phyloP scores from a whole-genome alignment of 2,113 vertebrate genomes.

The Andinoacara biseriatus region DNA sequence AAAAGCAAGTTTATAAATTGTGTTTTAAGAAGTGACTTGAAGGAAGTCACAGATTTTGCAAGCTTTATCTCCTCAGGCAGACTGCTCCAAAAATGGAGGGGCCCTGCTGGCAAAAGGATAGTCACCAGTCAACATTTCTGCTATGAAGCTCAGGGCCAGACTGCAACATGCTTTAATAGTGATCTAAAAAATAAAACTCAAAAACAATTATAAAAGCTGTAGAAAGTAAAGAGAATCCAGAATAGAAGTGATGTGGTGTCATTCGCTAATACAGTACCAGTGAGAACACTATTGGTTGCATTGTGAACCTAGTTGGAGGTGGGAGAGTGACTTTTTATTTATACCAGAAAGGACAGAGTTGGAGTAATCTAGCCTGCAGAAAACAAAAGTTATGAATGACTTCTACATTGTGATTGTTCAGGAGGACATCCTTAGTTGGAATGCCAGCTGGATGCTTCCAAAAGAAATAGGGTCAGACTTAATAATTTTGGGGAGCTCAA shows the following conservation, averaged over 20 bases:
- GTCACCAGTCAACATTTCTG: neutral
- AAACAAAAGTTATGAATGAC: too few relatives aligned
- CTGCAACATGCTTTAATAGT: neutral
- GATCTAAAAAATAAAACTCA: neutral
- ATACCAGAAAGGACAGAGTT: too few relatives aligned
- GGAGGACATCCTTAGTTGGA: too few relatives aligned
- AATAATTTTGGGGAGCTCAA: too few relatives aligned
- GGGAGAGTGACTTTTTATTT: neutral
- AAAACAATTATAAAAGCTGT: accelerated
- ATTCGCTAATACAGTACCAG: neutral
- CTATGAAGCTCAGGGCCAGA: neutral
- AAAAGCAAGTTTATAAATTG: neutral
- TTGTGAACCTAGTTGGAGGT: neutral
- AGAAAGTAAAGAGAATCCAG: neutral
- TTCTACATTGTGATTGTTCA: too few relatives aligned
- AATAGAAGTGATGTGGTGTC: neutral
- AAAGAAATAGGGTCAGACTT: too few relatives aligned
- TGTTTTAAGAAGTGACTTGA: neutral
- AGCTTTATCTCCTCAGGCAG: neutral
- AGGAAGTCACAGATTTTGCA: neutral
- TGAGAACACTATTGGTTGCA: neutral
- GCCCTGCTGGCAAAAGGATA: neutral
- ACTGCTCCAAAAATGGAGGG: neutral
- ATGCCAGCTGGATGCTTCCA: too few relatives aligned
- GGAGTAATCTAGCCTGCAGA: too few relatives aligned